These are phyloP conservation scores for Anticlea derivata DNA, from an alignment of 2,888 invertebrate species.

Conservation along the genomic window DNA sequence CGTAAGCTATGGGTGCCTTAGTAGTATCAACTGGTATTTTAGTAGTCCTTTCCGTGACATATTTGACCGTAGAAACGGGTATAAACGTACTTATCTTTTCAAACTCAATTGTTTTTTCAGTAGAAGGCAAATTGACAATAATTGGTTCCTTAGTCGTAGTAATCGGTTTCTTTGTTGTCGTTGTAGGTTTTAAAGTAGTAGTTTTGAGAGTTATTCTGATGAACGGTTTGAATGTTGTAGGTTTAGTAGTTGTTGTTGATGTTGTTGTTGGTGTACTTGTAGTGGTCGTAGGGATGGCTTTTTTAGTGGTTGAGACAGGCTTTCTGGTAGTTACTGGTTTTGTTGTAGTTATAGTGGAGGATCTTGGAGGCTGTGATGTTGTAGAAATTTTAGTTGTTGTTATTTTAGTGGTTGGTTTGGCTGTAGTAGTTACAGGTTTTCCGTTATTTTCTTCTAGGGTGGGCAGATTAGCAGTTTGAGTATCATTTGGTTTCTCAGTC, in stretches of 20 bases:
- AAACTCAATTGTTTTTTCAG: conserved; percentile 50
- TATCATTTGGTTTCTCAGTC: conserved; percentile 38
- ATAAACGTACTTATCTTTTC: conserved; percentile 66
- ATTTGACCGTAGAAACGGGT: conserved; percentile 60
- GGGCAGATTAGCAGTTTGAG: conserved; percentile 25
- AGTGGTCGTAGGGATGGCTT: conserved; percentile 31
- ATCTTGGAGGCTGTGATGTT: conserved; percentile 28
- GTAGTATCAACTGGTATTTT: conserved; percentile 42
- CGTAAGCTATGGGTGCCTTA: conserved; percentile 31
- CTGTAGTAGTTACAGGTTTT: conserved; percentile 24
- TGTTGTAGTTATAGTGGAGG: conserved; percentile 37
- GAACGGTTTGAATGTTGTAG: conserved; percentile 36
- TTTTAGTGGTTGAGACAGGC: conserved; percentile 34
- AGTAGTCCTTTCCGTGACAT: conserved; percentile 57
- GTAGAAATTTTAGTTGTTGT: conserved; percentile 32
- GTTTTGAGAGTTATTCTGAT: conserved; percentile 39
- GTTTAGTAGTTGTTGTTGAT: conserved; percentile 35
- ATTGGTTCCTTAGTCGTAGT: conserved; percentile 30
- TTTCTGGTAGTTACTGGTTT: conserved; percentile 39
- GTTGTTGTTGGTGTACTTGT: conserved; percentile 37
- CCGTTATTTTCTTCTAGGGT: conserved; percentile 28
- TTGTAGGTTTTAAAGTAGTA: conserved; percentile 28
- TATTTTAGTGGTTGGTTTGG: conserved; percentile 28
- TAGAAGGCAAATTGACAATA: conserved; percentile 27
- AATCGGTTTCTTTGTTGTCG: conserved; percentile 29